Conservation (phyloP, 2,113 vertebrate species). For the Plecotus auritus region DNA sequence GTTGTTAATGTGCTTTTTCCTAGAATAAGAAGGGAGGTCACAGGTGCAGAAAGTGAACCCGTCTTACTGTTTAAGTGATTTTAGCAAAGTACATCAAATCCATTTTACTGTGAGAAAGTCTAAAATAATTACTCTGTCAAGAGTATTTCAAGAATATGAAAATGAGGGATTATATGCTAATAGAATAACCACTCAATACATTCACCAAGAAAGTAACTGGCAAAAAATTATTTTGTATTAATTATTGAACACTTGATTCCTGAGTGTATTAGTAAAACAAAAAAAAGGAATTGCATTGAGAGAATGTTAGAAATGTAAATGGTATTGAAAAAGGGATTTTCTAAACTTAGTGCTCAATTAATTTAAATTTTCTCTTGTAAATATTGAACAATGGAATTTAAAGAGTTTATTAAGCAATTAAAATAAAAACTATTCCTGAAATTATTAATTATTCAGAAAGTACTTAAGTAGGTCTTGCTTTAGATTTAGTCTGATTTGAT, state of each 20-base stretch:
- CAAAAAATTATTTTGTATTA: conserved; percentile 51
- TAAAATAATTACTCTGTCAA: conserved; percentile 38
- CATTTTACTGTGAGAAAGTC: background rate
- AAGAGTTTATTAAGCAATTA: background rate
- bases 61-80: conserved; percentile 38
- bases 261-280: background rate
- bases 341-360: background rate
- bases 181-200: conserved; percentile 17
- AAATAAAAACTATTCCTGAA: background rate
- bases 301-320: background rate
- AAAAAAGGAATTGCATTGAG: background rate
- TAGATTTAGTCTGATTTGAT: background rate
- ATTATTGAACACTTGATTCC: conserved; percentile 58
- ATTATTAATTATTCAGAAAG: background rate
- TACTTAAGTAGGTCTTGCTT: background rate
- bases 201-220: conserved; percentile 17
- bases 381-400: background rate
- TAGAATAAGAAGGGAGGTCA: background rate
- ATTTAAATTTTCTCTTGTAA: background rate
- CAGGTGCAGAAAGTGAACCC: conserved; percentile 35
- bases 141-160: conserved; percentile 39
- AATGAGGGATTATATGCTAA: conserved; percentile 33
- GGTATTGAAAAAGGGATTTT: background rate
- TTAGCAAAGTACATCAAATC: conserved; percentile 29
- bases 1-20: background rate